Base-by-base conservation (phyloP, 2,888 invertebrate species). In the Plemyria rubiginata region DNA sequence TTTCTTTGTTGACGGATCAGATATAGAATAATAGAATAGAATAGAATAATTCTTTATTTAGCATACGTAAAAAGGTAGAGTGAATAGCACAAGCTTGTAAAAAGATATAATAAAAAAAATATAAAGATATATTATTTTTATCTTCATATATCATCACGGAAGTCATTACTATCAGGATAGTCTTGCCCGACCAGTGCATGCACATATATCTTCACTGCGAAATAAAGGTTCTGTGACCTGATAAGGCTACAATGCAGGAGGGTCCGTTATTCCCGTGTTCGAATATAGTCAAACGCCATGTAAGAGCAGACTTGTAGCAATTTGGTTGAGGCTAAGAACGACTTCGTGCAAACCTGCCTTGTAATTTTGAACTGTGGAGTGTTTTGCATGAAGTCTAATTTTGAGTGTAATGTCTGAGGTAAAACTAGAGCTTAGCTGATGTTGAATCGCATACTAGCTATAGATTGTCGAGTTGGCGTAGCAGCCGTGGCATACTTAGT, bases 201-300 rank as follows among this genome's bases (percentile, higher is more conserved):
- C 32, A 32, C 32, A 32, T 60, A 52, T 60, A 65, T 60, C 64
- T 65, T 60, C 54, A 53, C 49, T 41, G 38, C 56, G 49, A 60
- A 60, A 64, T 64, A 64, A 64, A 64, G 64, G 64, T 49, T 50
- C 38, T 38, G 53, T 57, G 68, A 68, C 68, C 65, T 63, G 68
- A 66, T 70, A 70, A 65, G 50, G 68, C 64, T 67, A 70, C 66
- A 68, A 68, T 66, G 63, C 65, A 54, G 65, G 61, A 65, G 46
- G 57, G 49, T 15, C 68, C 69, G 71, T 71, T 71, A 69, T 58
- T 67, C 66, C 67, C 62, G 46, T 54, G 60, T 61, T 65, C 65
- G 65, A 61, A 65, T 66, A 60, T 63, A 68, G 64, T 60, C 57
- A 64, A 68, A 70, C 49, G 62, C 60, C 70, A 67, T 71, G 67